These are phyloP conservation scores for Probosciger aterrimus DNA, from an alignment of 2,113 vertebrate genomes.

Conservation along the genomic window DNA sequence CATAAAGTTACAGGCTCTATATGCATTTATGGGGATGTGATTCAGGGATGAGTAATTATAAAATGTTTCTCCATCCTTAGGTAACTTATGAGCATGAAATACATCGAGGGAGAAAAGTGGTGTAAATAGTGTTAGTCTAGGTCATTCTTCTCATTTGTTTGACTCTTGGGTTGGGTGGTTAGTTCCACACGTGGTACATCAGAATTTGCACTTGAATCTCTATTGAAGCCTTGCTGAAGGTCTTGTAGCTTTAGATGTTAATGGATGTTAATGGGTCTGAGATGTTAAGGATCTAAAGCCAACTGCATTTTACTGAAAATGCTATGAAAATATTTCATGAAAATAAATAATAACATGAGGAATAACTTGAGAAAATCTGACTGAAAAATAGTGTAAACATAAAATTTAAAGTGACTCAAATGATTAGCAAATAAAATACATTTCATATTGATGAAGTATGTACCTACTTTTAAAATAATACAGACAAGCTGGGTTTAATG, in stretches of 20 bases:
- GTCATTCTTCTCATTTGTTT: not conserved
- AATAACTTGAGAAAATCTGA: not conserved
- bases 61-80: not conserved
- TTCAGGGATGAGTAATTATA: not conserved
- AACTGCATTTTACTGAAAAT: not conserved
- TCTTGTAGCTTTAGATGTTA: not conserved
- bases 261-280: not conserved
- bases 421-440: not conserved
- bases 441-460: not conserved
- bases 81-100: not conserved
- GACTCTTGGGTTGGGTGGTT: not conserved
- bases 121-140: not conserved
- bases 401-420: not conserved
- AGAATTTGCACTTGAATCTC: not conserved
- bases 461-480: not conserved
- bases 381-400: not conserved
- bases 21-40: not conserved
- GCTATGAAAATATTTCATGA: not conserved
- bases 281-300: not conserved
- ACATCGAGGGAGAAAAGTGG: not conserved
- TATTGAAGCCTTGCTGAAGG: not conserved
- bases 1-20: fast-evolving
- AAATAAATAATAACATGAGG: not conserved
- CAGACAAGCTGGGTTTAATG: not conserved
- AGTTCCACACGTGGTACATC: not conserved